Evolutionary conservation across 2,888 invertebrate genomes (phyloP).

Genomic region (Calliopum simillimum): DNA sequence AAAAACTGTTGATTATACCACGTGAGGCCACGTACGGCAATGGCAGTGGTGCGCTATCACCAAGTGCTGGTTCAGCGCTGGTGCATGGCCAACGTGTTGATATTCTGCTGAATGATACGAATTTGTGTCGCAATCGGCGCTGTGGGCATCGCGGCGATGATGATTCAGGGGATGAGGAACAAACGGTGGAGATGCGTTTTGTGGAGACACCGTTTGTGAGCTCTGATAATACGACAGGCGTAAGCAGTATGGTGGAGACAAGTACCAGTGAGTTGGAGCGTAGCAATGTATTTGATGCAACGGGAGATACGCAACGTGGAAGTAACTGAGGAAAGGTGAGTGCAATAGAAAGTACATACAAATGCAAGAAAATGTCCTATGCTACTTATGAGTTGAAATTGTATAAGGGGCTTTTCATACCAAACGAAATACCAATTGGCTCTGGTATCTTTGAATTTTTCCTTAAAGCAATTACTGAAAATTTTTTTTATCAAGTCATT

Average conservation of each 20-base stretch:
- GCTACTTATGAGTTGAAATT: not conserved
- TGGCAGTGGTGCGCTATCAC: constrained; percentile 16
- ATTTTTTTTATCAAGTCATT: not conserved
- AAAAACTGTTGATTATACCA: constrained; percentile 62
- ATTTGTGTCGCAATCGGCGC: constrained; percentile 46
- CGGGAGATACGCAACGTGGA: constrained; percentile 37
- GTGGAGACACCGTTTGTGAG: constrained; percentile 65
- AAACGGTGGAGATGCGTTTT: constrained; percentile 63
- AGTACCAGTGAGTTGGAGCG: constrained; percentile 51
- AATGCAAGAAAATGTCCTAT: not conserved
- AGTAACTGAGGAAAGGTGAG: constrained; percentile 63
- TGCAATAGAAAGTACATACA: constrained; percentile 26
- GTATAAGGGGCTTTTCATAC: not conserved
- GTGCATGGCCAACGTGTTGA: constrained; percentile 55
- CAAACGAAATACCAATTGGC: not conserved
- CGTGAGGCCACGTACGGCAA: constrained; percentile 65
- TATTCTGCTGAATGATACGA: constrained; percentile 56
- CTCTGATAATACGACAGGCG: constrained; percentile 62
- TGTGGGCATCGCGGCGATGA: constrained; percentile 51
- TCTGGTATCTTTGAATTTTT: not conserved
- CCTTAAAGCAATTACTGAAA: too few species aligned
- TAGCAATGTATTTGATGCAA: constrained; percentile 25
- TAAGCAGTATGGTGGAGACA: constrained; percentile 60
- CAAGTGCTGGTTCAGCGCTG: constrained; percentile 52
- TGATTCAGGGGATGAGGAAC: constrained; percentile 63